phyloP scores from a whole-genome alignment of 2,888 invertebrate genomes.

The Caenorhabditis angaria region DNA sequence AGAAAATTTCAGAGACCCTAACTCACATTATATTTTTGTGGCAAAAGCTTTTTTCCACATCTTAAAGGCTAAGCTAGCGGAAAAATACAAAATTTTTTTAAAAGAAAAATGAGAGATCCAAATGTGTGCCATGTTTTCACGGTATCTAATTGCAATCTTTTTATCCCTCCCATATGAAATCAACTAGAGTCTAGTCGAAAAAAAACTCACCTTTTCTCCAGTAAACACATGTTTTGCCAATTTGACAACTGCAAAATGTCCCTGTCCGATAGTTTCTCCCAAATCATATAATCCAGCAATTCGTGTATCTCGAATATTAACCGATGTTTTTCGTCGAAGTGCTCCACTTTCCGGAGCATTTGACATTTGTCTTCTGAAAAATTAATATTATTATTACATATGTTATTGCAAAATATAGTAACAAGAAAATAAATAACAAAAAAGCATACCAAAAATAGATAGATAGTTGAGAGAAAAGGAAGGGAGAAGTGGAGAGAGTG shows the following conservation, averaged over 20 bases:
- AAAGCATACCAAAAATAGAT: not conserved
- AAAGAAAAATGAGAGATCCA: slow-evolving; percentile 3
- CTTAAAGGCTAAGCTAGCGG: too few species aligned
- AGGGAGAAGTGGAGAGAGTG: too few species aligned
- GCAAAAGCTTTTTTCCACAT: not conserved
- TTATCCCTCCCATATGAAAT: too few species aligned
- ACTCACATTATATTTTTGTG: not conserved
- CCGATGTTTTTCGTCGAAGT: slow-evolving; percentile 36
- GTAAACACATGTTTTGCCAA: slow-evolving; percentile 97
- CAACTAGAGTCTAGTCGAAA: too few species aligned
- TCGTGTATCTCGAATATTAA: slow-evolving; percentile 50
- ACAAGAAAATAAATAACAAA: too few species aligned
- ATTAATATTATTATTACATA: too few species aligned
- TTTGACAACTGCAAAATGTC: slow-evolving; percentile 98
- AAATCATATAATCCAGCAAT: slow-evolving; percentile 88
- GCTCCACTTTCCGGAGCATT: slow-evolving; percentile 45
- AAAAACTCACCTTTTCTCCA: slow-evolving; percentile 88
- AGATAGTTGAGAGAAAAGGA: not conserved
- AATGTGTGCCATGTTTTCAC: too few species aligned
- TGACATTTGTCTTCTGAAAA: too few species aligned
- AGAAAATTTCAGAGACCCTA: not conserved
- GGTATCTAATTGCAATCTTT: too few species aligned
- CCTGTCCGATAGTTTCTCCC: slow-evolving; percentile 94
- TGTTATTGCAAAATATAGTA: too few species aligned
- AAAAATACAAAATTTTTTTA: not conserved